These are phyloP conservation scores for Ceratina japonica DNA, from an alignment of 1,140 invertebrate species.

Conservation along the genomic window DNA sequence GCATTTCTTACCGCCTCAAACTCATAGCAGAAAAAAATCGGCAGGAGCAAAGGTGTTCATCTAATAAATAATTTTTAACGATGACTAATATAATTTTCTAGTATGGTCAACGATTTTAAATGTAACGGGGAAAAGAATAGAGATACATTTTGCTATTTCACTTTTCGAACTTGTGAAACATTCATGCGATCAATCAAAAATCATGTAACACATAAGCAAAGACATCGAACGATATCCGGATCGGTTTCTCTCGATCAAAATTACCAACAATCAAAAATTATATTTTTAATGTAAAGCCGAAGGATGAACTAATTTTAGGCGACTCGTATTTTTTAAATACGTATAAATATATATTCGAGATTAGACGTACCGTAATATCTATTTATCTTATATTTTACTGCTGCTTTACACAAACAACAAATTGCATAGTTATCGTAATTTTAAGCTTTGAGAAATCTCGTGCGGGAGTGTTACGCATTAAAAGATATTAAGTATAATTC, in stretches of 20 bases:
- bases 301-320: neutral
- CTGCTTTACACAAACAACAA: constrained; percentile 27
- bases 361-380: neutral
- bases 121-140: neutral
- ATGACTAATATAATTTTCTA: constrained; percentile 2
- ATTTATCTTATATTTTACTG: constrained; percentile 5
- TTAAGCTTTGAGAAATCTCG: constrained; percentile 5
- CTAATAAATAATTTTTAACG: constrained; percentile 17
- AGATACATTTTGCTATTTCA: neutral
- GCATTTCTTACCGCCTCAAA: too few species aligned
- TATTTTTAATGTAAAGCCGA: neutral
- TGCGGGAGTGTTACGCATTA: neutral
- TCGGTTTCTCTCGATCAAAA: constrained; percentile 2
- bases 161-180: neutral
- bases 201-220: neutral
- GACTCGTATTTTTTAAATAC: neutral
- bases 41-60: too few species aligned
- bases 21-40: too few species aligned
- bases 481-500: neutral
- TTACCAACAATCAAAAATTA: constrained; percentile 7
- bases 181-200: neutral
- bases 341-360: neutral
- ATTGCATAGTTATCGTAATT: constrained; percentile 1
- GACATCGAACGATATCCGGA: neutral
- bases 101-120: neutral